Percentiles rank a stretch among this genome's conserved stretches.
phyloP scores from a whole-genome alignment of 2,113 vertebrate genomes.

The Corythaeola cristata region DNA sequence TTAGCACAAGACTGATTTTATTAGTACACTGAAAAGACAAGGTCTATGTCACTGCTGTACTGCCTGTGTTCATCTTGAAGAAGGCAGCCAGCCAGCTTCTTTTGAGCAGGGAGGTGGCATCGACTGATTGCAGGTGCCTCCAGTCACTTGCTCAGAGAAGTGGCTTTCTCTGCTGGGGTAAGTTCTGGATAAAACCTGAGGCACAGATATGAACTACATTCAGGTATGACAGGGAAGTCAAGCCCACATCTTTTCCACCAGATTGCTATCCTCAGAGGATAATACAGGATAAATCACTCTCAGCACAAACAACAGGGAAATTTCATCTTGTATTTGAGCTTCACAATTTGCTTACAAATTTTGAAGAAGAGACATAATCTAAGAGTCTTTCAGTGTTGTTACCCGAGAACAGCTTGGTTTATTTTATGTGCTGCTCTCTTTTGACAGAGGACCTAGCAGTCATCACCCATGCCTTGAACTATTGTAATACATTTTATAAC shows the following conservation, averaged over 20 bases:
- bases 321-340: neutral
- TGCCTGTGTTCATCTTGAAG: neutral
- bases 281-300: neutral
- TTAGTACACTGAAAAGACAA: neutral
- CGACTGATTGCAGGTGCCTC: neutral
- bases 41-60: neutral
- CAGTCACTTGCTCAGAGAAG: neutral
- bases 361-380: neutral
- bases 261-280: neutral
- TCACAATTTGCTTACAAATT: neutral
- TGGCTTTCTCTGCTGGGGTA: neutral
- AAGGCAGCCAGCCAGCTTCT: neutral
- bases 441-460: neutral
- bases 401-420: neutral
- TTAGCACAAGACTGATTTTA: neutral
- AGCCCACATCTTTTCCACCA: neutral
- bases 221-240: neutral
- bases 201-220: neutral
- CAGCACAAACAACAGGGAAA: rapidly evolving
- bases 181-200: neutral
- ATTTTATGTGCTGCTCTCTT: neutral
- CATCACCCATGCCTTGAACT: neutral
- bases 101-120: neutral
- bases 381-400: neutral
- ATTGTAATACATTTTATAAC: neutral